Evolutionary conservation across 2,888 invertebrate species (phyloP), one percentile per base, ranked within the genome.

Genomic region (Heteromyza rotundicornis): DNA sequence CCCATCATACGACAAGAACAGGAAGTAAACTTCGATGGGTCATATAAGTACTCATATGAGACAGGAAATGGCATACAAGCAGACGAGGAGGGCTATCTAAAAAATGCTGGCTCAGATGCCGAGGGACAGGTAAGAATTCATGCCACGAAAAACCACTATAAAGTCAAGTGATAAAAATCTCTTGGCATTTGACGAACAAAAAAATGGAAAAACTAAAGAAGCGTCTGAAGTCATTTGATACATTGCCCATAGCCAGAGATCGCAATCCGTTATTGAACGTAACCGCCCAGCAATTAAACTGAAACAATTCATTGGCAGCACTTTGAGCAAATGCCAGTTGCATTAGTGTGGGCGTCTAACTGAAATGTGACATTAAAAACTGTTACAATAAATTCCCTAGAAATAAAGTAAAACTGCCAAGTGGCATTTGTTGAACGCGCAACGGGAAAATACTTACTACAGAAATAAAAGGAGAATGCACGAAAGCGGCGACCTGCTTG

Each of bases 1-100:
- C 89, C 90, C 14, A 90, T 90, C 62, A 82, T 90, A 52, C 81
- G 87, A 59, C 90, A 90, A 78, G 89, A 90, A 68, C 88, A 89
- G 70, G 86, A 89, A 73, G 86, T 89, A 19, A 89, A 89, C 72
- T 88, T 87, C 27, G 90, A 90, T 79, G 90, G 90, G 65, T 88
- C 89, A 58, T 84, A 84, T 63, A 83, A 83, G 68, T 84, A 77
- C 63, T 69, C 73, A 60, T 88, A 86, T 66, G 87, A 88, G 80
- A 87, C 88, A 19, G 87, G 86, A 16, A 87, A 88, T 71, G 86
- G 87, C 50, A 87, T 87, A 67, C 77, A 79, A 3, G 86, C 86
- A 5, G 86, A 87, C 75, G 88, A 88, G 76, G 82, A 85, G 72
- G 88, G 87, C 32, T 86, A 85, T 70, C 78, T 88, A 64, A 87